Conservation (phyloP, 2,113 vertebrate genomes). For the Scartelaos histophorus region DNA sequence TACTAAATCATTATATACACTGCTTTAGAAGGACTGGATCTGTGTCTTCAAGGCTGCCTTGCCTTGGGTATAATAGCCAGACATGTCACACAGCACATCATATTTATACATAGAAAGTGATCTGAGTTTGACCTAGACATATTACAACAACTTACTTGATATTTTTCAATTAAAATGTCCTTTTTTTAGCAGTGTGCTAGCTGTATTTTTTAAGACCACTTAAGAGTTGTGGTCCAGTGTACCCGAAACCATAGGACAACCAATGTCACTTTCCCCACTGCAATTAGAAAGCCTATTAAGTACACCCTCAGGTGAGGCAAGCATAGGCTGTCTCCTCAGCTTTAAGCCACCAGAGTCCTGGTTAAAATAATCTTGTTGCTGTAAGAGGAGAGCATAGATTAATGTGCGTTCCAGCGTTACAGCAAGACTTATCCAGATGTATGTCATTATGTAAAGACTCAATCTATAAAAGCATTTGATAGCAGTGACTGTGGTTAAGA, state of each 20-base stretch:
- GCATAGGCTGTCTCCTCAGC: constrained; percentile 56
- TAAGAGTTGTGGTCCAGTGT: constrained; percentile 37
- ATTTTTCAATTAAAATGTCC: background rate
- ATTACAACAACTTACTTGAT: background rate
- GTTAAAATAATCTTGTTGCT: constrained; percentile 69
- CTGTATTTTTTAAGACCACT: constrained; percentile 18
- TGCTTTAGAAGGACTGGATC: constrained; percentile 32
- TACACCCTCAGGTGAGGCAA: constrained; percentile 60
- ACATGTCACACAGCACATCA: background rate
- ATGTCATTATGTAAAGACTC: constrained; percentile 53
- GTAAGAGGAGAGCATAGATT: constrained; percentile 51
- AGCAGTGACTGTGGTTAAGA: constrained; percentile 6
- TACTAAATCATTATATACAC: constrained; percentile 53
- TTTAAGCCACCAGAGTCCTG: constrained; percentile 39
- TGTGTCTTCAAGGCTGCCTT: too few relatives aligned
- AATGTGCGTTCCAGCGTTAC: constrained; percentile 56
- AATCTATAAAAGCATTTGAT: constrained; percentile 37
- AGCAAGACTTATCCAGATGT: constrained; percentile 55
- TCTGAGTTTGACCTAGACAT: too few relatives aligned
- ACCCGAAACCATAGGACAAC: constrained; percentile 56
- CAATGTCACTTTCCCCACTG: constrained; percentile 60
- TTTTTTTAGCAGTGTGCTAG: background rate
- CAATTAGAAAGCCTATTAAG: constrained; percentile 66
- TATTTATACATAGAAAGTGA: background rate
- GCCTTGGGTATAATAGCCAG: background rate